Evolutionary conservation across 1,140 invertebrate genomes (phyloP).

Genomic region (Andricus grossulariae): DNA sequence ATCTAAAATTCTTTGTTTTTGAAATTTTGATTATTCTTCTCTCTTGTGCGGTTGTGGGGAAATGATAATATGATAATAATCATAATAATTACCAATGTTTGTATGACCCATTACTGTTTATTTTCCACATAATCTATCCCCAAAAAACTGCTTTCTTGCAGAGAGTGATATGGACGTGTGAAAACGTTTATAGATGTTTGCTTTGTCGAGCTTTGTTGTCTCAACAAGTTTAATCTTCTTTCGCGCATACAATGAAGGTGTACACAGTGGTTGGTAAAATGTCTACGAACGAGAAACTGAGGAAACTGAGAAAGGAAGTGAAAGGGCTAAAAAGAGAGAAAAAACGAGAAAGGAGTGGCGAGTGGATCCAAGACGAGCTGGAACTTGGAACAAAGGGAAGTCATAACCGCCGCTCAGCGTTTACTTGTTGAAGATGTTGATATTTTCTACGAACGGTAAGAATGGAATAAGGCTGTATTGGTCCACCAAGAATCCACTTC

Average conservation of each 20-base stretch:
- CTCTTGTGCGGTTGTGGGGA: too few species aligned
- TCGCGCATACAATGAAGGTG: constrained; percentile 28
- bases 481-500: constrained; percentile 19
- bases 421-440: constrained; percentile 26
- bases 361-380: constrained; percentile 24
- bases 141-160: background rate
- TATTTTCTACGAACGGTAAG: constrained; percentile 18
- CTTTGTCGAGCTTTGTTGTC: constrained; percentile 20
- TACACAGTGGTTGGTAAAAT: background rate
- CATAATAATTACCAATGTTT: constrained; percentile 1
- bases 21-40: too few species aligned
- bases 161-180: constrained; percentile 6
- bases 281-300: constrained; percentile 8
- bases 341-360: constrained; percentile 36
- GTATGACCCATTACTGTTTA: background rate
- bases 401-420: constrained; percentile 34
- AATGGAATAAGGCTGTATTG: constrained; percentile 13
- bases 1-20: constrained; percentile 26
- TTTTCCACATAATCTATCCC: background rate
- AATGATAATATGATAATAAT: too few species aligned
- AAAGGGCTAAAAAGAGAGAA: background rate
- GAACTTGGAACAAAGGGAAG: constrained; percentile 39
- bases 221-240: constrained; percentile 28
- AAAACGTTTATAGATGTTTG: constrained; percentile 16
- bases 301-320: constrained; percentile 26